Evolutionary conservation across 2,888 invertebrate species (phyloP).

Genomic region (Aethes cnicana): DNA sequence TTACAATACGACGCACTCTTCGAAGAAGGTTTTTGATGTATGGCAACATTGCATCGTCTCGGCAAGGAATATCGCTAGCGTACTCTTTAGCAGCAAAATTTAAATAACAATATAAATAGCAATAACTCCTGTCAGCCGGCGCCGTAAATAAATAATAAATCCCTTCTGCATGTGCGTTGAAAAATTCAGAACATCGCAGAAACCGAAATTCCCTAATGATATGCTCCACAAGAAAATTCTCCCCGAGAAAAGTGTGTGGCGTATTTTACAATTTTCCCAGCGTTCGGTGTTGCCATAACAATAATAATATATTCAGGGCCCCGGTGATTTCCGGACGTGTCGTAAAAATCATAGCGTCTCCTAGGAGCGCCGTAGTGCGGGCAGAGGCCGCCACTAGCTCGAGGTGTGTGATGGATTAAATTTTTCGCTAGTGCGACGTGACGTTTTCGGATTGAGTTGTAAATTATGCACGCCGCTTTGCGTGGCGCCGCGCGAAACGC

Average conservation of each 20-base stretch:
- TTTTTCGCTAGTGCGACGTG: slow-evolving; percentile 69
- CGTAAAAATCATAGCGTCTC: slow-evolving; percentile 74
- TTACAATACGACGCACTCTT: no score
- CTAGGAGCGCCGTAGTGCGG: slow-evolving; percentile 39
- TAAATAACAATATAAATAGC: slow-evolving; percentile 29
- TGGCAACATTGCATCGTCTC: not conserved
- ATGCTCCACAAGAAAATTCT: slow-evolving; percentile 38
- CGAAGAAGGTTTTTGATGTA: no score
- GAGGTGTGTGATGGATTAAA: slow-evolving; percentile 71
- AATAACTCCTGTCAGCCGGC: slow-evolving; percentile 28
- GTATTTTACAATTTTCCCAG: slow-evolving; percentile 75
- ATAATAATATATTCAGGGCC: slow-evolving; percentile 79
- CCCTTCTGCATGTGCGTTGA: slow-evolving; percentile 43
- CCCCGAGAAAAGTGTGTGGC: slow-evolving; percentile 50
- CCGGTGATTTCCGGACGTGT: slow-evolving; percentile 74
- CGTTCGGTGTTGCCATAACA: slow-evolving; percentile 74
- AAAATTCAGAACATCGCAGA: slow-evolving; percentile 58
- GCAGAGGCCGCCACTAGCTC: slow-evolving; percentile 36
- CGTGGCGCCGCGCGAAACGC: slow-evolving; percentile 30
- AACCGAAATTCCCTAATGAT: slow-evolving; percentile 66
- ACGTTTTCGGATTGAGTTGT: slow-evolving; percentile 59
- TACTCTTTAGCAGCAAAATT: slow-evolving; percentile 14
- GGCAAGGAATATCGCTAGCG: no score
- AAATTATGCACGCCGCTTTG: slow-evolving; percentile 59
- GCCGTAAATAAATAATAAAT: slow-evolving; percentile 29